Percentiles rank a stretch among this genome's conserved stretches.
Evolutionary conservation across 2,113 vertebrate species (phyloP).

Genomic region (Antechinus flavipes): DNA sequence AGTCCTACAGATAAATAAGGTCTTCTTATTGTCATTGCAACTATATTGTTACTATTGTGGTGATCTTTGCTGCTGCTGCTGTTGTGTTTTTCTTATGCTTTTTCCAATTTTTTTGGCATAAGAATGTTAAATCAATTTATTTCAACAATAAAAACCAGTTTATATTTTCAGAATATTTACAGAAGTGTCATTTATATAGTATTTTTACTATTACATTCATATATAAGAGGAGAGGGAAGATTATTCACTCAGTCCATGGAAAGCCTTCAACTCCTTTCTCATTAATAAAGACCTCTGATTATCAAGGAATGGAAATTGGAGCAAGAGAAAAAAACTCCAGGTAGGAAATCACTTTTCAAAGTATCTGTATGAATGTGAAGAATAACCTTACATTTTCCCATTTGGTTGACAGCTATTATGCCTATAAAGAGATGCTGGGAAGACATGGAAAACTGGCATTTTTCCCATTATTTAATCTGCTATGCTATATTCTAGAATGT

Average conservation of each 20-base stretch:
- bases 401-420: background rate
- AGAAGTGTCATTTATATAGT: background rate
- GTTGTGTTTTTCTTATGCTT: background rate
- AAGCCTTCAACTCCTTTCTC: background rate
- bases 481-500: background rate
- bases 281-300: background rate
- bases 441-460: background rate
- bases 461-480: slow-evolving; percentile 30
- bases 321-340: background rate
- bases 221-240: background rate
- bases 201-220: background rate
- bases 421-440: background rate
- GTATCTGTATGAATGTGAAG: background rate
- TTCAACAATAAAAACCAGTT: background rate
- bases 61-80: background rate
- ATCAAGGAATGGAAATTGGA: background rate
- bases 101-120: background rate
- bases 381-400: background rate
- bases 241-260: background rate
- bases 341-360: background rate
- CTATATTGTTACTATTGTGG: background rate
- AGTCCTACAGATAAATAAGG: background rate
- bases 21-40: background rate
- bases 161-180: background rate
- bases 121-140: background rate